phyloP scores from a whole-genome alignment of 2,797 vertebrate genomes.

The Gymnocypris eckloni region DNA sequence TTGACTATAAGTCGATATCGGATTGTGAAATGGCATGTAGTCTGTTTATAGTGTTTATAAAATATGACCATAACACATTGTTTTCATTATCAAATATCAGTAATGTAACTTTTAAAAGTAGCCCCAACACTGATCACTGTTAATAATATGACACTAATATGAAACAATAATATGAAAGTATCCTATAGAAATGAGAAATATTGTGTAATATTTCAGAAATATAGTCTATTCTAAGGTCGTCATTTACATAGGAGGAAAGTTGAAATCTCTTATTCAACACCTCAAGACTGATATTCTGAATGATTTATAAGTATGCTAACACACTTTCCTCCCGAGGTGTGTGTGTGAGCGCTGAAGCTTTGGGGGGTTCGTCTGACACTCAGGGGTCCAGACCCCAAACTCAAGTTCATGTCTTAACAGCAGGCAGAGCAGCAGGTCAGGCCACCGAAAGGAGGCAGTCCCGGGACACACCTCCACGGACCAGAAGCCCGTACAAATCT shows the following conservation, averaged over 20 bases:
- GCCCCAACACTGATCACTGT: not conserved
- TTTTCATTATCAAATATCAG: not conserved
- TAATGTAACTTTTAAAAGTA: constrained; percentile 8
- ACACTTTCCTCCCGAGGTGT: constrained; percentile 57
- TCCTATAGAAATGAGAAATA: not conserved
- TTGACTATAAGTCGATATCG: too few relatives aligned
- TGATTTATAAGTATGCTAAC: constrained; percentile 69
- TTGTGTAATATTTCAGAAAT: not conserved
- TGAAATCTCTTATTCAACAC: constrained; percentile 55
- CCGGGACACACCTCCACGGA: constrained; percentile 41
- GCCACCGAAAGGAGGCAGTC: constrained; percentile 59
- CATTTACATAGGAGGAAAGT: constrained; percentile 57
- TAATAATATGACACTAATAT: too few relatives aligned
- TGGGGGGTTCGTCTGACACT: constrained; percentile 51
- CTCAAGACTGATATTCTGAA: constrained; percentile 61
- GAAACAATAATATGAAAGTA: not conserved
- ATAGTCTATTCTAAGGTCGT: constrained; percentile 25
- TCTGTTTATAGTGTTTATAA: too few relatives aligned
- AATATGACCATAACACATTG: too few relatives aligned
- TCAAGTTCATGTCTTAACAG: constrained; percentile 64
- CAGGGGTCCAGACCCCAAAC: constrained; percentile 61
- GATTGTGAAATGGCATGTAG: too few relatives aligned
- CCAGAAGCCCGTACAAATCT: constrained; percentile 37
- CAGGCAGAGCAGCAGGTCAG: constrained; percentile 58
- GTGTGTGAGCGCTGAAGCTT: constrained; percentile 33